Evolutionary conservation across 1,140 invertebrate genomes (phyloP).

Genomic region (Heliconius eleuchia): DNA sequence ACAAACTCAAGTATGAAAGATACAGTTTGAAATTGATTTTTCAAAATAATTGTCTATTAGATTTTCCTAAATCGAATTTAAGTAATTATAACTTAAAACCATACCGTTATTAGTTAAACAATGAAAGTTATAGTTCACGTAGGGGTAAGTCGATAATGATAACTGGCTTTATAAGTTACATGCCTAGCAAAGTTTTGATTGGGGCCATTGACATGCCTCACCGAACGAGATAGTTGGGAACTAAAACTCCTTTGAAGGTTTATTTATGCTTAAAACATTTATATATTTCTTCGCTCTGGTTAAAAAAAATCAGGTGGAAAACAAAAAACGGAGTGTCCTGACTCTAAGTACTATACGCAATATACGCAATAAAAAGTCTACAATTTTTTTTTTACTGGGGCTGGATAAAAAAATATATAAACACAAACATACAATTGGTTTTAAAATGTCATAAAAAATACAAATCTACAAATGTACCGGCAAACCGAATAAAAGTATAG

Average conservation of each 20-base stretch:
- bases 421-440: too few relatives aligned
- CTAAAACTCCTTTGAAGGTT: background rate
- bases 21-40: too few relatives aligned
- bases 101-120: background rate
- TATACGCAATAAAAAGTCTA: too few relatives aligned
- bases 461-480: background rate
- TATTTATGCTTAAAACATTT: background rate
- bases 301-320: too few relatives aligned
- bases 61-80: background rate
- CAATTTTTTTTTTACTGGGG: too few relatives aligned
- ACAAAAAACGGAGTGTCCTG: too few relatives aligned
- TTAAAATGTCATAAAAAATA: too few relatives aligned
- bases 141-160: background rate
- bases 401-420: too few relatives aligned
- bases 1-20: too few relatives aligned
- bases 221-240: background rate
- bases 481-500: background rate
- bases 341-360: too few relatives aligned
- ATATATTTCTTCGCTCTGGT: background rate
- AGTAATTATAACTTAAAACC: background rate
- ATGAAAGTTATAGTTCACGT: background rate
- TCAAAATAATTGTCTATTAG: background rate
- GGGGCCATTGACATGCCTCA: background rate
- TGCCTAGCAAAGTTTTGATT: conserved; percentile 1
- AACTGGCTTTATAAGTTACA: background rate